Evolutionary conservation across 2,113 vertebrate genomes (phyloP), one percentile per base, ranked within the genome.

Genomic region (Cygnus atratus): DNA sequence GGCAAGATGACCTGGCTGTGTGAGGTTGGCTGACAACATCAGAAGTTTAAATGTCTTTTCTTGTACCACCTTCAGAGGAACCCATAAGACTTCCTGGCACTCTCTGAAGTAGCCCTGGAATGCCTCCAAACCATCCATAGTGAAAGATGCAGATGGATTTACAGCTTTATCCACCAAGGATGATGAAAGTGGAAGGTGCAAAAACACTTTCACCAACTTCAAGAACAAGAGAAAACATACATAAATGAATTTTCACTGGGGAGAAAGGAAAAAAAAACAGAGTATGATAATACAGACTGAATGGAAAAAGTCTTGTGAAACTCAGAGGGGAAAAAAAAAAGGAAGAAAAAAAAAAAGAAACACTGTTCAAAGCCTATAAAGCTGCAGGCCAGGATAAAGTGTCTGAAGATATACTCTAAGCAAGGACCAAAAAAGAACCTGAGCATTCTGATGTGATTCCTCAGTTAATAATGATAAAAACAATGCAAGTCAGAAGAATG

Each of bases 21-120:
- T 75, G 76, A 95, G 70, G 35, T 63, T 95, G 96, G 92, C 87
- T 62, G 54, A 92, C 55, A 93, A 81, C 87, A 93, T 89, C 84
- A 96, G 82, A 88, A 94, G 39, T 78, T 91, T 79, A 93, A 95
- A 88, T 84, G 6, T 44, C 73, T 89, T 82, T 79, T 65, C 76
- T 82, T 91, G 92, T 95, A 93, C 81, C 95, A 95, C 81, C 95
- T 95, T 95, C 91, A 95, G 87, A 95, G 74, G 39, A 96, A 78
- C 26, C 29, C 35, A 25, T 76, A 66, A 84, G 52, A 91, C 19
- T 48, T 95, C 84, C 58, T 95, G 84, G 89, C 74, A 96, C 35
- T 71, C 63, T 74, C 87, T 75, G 57, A 87, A 84, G 66, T 7
- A 87, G 84, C 25, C 8, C 43, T 95, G 89, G 66, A 89, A 92